phyloP scores from a whole-genome alignment of 23 tunicate genomes.

The Aplidium turbinatum region DNA sequence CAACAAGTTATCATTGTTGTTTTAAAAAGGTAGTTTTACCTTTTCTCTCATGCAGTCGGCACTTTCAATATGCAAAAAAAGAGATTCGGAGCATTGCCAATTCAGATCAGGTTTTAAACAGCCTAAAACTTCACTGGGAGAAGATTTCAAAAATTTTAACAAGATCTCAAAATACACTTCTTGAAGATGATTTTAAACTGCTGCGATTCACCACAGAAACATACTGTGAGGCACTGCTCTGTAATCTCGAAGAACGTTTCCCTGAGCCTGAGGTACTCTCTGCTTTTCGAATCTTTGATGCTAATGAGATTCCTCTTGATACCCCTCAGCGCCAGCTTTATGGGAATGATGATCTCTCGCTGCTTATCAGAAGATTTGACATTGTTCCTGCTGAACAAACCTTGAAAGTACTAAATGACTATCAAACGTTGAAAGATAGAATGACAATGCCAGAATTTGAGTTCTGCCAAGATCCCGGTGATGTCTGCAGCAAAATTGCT shows the following conservation, averaged over 20 bases:
- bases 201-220: constrained; percentile 10
- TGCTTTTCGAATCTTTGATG: constrained; percentile 29
- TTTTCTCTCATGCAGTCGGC: constrained; percentile 26
- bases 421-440: constrained; percentile 25
- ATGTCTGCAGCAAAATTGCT: neutral
- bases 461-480: too few species aligned
- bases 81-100: constrained; percentile 13
- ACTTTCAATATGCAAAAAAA: constrained; percentile 17
- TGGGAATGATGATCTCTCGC: constrained; percentile 2
- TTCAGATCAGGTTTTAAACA: constrained; percentile 17
- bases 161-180: constrained; percentile 23
- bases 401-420: constrained; percentile 7
- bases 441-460: constrained; percentile 17
- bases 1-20: constrained; percentile 29
- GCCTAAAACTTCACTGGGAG: constrained; percentile 23
- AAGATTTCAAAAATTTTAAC: constrained; percentile 15
- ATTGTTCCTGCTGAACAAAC: constrained; percentile 10
- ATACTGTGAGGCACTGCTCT: constrained; percentile 17
- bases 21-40: constrained; percentile 34
- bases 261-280: too few species aligned
- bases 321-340: constrained; percentile 15
- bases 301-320: constrained; percentile 17
- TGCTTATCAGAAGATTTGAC: too few species aligned
- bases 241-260: constrained; percentile 17
- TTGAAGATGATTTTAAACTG: constrained; percentile 15